Base-by-base conservation (phyloP, 2,113 vertebrate genomes). In the Rhabdornis inornatus region DNA sequence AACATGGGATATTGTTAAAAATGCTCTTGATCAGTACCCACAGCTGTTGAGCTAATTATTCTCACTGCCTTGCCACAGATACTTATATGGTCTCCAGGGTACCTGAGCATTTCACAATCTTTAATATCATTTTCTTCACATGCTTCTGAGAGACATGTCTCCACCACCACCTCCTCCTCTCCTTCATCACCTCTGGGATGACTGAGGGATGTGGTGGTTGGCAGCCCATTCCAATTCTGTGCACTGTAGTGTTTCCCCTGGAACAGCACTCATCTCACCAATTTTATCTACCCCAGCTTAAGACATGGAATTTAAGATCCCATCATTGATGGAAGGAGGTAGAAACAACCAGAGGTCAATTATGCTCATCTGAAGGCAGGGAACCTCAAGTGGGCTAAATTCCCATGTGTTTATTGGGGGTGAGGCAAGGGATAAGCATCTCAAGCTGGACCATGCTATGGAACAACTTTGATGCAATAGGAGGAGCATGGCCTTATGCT, bases 21-120 rank as follows among this genome's bases (percentile, higher is more conserved):
- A 79, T 74, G 79, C 60, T 84, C 28, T 47, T 76, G 79, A 89
- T 92, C 70, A 75, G 90, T 86, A 87, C 53, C 64, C n/a, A 93
- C 69, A 90, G 90, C 69, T 92, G 82, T 87, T 25, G 52, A 92
- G 76, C 33, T 94, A 87, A 95, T 95, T 97, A 93, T 93, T 96
- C 71, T 92, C 15, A 3, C 60, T 89, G 57, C 84, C 90, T 89
- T 94, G 69, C 82, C 83, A 84, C 72, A 87, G 85, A 69, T 72
- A 95, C 60, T 72, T 81, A 49, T 33, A 47, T 33, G 45, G 56
- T 83, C 69, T 92, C 79, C 71, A 60, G 79, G 83, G 76, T 60
- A 87, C 64, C n/a, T 71, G 31, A 68, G 52, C 50, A 53, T 83
- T 90, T 94, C 63, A 45, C 24, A 68, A 6, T 75, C 56, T 75